A percentile compares a stretch with the other conserved stretches of the same genome.
Evolutionary conservation across 1,140 invertebrate species (phyloP).

Genomic region (Stegodyphus dumicola): DNA sequence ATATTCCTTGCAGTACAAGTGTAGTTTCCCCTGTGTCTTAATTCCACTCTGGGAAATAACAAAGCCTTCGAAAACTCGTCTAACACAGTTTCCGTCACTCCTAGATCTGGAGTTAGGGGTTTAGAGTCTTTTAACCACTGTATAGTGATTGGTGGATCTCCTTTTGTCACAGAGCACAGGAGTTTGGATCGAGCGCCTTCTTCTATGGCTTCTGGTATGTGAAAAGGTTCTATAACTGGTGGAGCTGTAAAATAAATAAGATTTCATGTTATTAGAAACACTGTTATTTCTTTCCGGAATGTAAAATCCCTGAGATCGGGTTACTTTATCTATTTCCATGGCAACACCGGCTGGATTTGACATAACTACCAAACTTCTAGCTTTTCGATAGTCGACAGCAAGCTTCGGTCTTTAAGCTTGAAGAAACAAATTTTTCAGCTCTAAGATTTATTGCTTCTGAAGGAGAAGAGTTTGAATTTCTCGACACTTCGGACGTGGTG

Average conservation of each 20-base stretch:
- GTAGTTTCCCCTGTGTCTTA: constrained; percentile 70
- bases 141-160: constrained; percentile 69
- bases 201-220: constrained; percentile 75
- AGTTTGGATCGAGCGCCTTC: constrained; percentile 77
- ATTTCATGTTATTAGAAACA: no score
- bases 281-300: no score
- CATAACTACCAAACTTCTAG: no score
- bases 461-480: background rate
- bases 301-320: no score
- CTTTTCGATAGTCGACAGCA: background rate
- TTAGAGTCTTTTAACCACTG: constrained; percentile 69
- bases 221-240: constrained; percentile 77
- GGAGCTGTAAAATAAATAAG: constrained; percentile 70
- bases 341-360: no score
- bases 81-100: constrained; percentile 45
- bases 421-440: no score
- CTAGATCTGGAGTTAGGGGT: constrained; percentile 68
- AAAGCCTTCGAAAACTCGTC: constrained; percentile 62
- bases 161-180: constrained; percentile 69
- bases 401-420: no score
- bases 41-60: constrained; percentile 64
- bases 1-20: constrained; percentile 69
- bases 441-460: background rate
- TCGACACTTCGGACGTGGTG: no score
- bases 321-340: no score